Base-by-base conservation (phyloP, 2,113 vertebrate species). In the Antechinus flavipes region DNA sequence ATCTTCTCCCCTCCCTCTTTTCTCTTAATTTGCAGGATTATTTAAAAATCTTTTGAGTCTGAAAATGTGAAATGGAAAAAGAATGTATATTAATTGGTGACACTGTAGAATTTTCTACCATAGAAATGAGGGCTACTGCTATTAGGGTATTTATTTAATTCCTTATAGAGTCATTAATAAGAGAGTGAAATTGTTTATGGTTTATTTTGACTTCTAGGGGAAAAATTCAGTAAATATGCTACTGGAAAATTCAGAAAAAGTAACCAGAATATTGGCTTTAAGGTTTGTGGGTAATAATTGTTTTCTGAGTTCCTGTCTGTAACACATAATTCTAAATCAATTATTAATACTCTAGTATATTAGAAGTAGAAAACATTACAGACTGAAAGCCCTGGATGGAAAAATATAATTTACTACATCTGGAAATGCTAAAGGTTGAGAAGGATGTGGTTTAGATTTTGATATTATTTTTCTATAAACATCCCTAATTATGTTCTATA, bases 81-180 rank as follows among this genome's bases (percentile, higher is more conserved):
- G 56, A 89, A 98, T 98, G 95, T 94, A 58, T 96, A 50, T 90
- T 93, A 90, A 93, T 11, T 97, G 42, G 46, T 3, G 92, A 52
- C 90, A 10, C 2, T 95, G 55, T 92, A 91, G 42, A 95, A 97
- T 58, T 52, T 95, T 54, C 47, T 46, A 94, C 56, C 93, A 90
- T 16, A 94, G 95, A 94, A 95, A 94, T 95, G 95, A 55, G 9
- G 16, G 76, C 96, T 97, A 96, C 90, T 95, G 95, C 96, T 97
- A 95, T 50, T 97, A 91, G 95, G 96, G 90, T 92, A 98, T 97
- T 93, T 12, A 95, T 95, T 54, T 68, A 91, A 24, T 91, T 76
- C 26, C 54, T 54, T 96, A 1, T 52, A 68, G 93, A 91, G 50
- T 93, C 96, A 94, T 90, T 97, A 97, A 98, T 56, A 91, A 97